Evolutionary conservation across 2,888 invertebrate species (phyloP), one percentile per base, ranked within the genome.

Genomic region (Diabrotica balteata): DNA sequence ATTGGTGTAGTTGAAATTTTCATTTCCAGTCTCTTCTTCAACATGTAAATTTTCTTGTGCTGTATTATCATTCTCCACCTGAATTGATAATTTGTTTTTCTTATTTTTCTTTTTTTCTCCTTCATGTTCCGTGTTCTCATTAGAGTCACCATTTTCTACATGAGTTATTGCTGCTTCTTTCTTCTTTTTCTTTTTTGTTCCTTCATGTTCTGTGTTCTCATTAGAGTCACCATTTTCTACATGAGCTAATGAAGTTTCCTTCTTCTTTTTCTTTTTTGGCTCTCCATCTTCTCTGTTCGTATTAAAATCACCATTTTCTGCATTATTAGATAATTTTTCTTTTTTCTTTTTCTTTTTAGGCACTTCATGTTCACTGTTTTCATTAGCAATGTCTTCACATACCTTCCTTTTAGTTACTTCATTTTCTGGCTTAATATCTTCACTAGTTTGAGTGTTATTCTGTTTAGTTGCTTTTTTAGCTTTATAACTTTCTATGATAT

Each of bases 301-400:
- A 9, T 22, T n/a, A n/a, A n/a, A 32, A 32, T 32, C 32, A 32
- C 32, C 32, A 32, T 44, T 44, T 55, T 57, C 64, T 58, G 68
- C 74, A 67, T 60, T 76, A 75, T 65, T 59, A 75, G 46, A 22
- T 22, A 11, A 11, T 44, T 62, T 57, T 11, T 77, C 71, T 80
- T 84, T 86, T 86, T 44, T 80, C 80, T 78, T 87, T 84, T 79
- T 86, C 86, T 86, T n/a, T 84, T 81, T 51, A 72, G 67, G 53
- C 61, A 73, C 72, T 6, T 73, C 58, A 54, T 53, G n/a, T 67
- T 61, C 61, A 57, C 42, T 66, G 57, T 71, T 72, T 22, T 66
- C 67, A 32, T 51, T 66, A 43, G 53, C 60, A 63, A 59, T 67
- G 32, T 66, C 54, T 52, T 69, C 63, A 63, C 17, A 11, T 11